Evolutionary conservation across 2,888 invertebrate species (phyloP).

Genomic region (Thumatha senex): DNA sequence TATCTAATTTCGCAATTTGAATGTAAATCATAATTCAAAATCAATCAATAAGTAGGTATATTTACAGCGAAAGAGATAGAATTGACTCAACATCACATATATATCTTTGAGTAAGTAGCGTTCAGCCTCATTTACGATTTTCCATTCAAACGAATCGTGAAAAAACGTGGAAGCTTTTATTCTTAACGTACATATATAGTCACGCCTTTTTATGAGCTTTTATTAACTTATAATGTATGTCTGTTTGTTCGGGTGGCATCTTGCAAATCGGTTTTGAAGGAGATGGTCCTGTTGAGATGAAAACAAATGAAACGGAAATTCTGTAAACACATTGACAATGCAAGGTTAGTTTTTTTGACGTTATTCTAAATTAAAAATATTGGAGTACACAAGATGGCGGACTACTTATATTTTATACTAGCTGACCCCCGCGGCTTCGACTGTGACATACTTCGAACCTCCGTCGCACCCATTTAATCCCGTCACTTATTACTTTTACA

Average conservation of each 20-base stretch:
- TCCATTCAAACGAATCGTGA: slow-evolving; percentile 53
- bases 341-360: no score
- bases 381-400: no score
- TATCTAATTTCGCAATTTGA: background rate
- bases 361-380: no score
- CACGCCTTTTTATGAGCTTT: background rate
- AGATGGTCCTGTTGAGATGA: background rate
- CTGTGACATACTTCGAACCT: no score
- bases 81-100: slow-evolving; percentile 51
- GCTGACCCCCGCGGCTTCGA: no score
- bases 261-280: background rate
- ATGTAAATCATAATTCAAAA: slow-evolving; percentile 4
- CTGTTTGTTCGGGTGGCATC: no score
- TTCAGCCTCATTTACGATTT: slow-evolving; percentile 74
- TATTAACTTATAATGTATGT: no score
- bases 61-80: slow-evolving; percentile 29
- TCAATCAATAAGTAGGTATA: slow-evolving; percentile 13
- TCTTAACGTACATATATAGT: slow-evolving; percentile 31
- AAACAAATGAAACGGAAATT: no score
- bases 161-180: slow-evolving; percentile 51
- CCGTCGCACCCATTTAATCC: no score
- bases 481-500: no score
- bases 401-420: no score
- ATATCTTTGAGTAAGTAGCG: slow-evolving; percentile 55
- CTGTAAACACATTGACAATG: no score